Conservation (phyloP, 2,888 invertebrate species). For the Polyommatus iphigenia region DNA sequence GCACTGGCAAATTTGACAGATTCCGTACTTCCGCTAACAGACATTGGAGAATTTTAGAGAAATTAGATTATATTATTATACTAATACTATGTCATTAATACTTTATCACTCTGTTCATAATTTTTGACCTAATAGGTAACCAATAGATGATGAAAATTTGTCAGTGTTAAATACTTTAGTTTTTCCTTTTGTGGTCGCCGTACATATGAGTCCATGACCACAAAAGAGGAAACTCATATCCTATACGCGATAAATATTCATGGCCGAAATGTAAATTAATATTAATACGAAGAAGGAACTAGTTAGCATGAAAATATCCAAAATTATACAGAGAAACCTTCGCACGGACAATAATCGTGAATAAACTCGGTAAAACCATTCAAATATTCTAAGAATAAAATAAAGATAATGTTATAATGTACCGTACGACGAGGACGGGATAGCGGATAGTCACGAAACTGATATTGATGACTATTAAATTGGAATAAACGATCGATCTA, state of each 20-base stretch:
- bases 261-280: conserved; percentile 11
- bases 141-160: neutral
- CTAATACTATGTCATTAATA: neutral
- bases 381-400: neutral
- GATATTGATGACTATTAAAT: neutral
- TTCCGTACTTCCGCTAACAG: neutral
- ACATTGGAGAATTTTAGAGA: neutral
- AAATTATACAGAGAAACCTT: neutral
- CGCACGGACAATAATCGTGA: neutral
- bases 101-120: neutral
- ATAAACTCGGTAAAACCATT: neutral
- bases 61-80: neutral
- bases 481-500: conserved; percentile 11
- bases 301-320: conserved; percentile 12
- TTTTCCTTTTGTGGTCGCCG: neutral
- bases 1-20: neutral
- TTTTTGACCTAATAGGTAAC: neutral
- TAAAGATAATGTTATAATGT: neutral
- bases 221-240: conserved; percentile 14
- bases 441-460: conserved; percentile 2
- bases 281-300: conserved; percentile 13
- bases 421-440: conserved; percentile 4
- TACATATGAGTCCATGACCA: neutral
- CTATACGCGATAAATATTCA: conserved; percentile 15
- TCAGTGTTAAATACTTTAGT: neutral